Conservation (phyloP, 2,888 invertebrate species). For the Didymodactylos carnosus region DNA sequence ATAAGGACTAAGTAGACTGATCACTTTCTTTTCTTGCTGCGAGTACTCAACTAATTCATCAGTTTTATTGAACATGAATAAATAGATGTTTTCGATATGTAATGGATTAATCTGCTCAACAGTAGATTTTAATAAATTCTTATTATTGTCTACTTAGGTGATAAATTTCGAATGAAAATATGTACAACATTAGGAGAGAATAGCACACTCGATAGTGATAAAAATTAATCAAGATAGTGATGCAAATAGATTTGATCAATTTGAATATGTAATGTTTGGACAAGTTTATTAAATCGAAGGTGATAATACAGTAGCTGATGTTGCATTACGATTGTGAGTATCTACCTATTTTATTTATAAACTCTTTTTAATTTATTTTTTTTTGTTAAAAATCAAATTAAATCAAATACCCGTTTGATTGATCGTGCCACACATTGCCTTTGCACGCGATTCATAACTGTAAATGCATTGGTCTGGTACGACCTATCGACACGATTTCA, state of each 20-base stretch:
- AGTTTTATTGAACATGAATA: too few species aligned
- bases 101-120: too few species aligned
- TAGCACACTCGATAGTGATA: conserved; percentile 59
- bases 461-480: conserved; percentile 2
- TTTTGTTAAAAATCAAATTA: not conserved
- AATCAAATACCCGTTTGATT: not conserved
- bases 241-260: conserved; percentile 40
- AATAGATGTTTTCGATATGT: too few species aligned
- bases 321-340: not conserved
- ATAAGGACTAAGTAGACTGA: too few species aligned
- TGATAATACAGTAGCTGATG: not conserved
- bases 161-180: conserved; percentile 67
- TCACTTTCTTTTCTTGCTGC: too few species aligned
- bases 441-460: not conserved
- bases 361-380: too few species aligned
- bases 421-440: not conserved
- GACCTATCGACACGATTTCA: not conserved
- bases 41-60: too few species aligned
- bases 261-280: too few species aligned
- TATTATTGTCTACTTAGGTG: conserved; percentile 30
- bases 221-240: conserved; percentile 18
- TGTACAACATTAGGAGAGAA: conserved; percentile 87
- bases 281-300: not conserved
- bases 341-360: too few species aligned
- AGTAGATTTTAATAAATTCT: too few species aligned